Evolutionary conservation across 2,888 invertebrate genomes (phyloP).

Genomic region (Galerucella pusilla): DNA sequence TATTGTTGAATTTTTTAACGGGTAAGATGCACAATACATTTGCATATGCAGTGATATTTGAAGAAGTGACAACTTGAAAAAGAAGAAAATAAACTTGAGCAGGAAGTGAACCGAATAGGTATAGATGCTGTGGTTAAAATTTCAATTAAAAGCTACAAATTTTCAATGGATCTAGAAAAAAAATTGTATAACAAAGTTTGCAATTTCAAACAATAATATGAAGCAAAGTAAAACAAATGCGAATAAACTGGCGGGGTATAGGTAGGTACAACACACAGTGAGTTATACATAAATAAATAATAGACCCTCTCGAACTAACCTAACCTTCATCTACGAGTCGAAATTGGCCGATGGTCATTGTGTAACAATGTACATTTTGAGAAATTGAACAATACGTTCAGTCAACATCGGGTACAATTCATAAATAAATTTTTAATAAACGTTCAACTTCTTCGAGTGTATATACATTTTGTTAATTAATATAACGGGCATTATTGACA

Average conservation of each 20-base stretch:
- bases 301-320: slow-evolving; percentile 36
- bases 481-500: slow-evolving; percentile 43
- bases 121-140: neutral
- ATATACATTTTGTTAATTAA: slow-evolving; percentile 43
- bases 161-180: too few species aligned
- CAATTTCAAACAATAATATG: slow-evolving; percentile 28
- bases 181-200: neutral
- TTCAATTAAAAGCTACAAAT: neutral
- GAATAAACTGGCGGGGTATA: slow-evolving; percentile 7
- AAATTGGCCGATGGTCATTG: slow-evolving; percentile 50
- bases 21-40: slow-evolving; percentile 30
- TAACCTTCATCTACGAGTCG: slow-evolving; percentile 36
- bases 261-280: slow-evolving; percentile 3
- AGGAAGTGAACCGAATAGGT: slow-evolving; percentile 27
- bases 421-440: slow-evolving; percentile 45
- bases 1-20: slow-evolving; percentile 39
- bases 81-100: slow-evolving; percentile 14
- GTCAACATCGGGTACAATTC: slow-evolving; percentile 44
- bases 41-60: slow-evolving; percentile 42
- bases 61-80: slow-evolving; percentile 37
- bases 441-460: slow-evolving; percentile 45
- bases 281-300: slow-evolving; percentile 31
- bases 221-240: slow-evolving; percentile 37
- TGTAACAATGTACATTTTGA: slow-evolving; percentile 46
- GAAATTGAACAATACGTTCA: slow-evolving; percentile 51